Percentiles rank a stretch among this genome's conserved stretches.
phyloP scores from a whole-genome alignment of 2,888 invertebrate species.

The Hydrotaea cyrtoneurina region DNA sequence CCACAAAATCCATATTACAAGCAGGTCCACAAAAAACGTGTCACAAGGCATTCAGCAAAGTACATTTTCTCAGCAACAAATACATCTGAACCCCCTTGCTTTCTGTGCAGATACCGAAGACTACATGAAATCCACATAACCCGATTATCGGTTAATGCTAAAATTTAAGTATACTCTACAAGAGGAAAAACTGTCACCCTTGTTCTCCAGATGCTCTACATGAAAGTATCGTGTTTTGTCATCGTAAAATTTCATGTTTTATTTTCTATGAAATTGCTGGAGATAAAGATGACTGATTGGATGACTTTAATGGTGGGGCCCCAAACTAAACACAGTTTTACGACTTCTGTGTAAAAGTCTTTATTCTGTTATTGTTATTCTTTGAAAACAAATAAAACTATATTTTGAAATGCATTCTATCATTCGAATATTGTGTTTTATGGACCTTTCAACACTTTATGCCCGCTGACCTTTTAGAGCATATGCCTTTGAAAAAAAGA shows the following conservation, averaged over 20 bases:
- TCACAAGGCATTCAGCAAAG: no score
- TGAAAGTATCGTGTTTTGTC: neutral
- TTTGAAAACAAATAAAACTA: conserved; percentile 32
- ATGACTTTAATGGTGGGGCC: neutral
- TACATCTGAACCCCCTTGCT: no score
- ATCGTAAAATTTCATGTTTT: neutral
- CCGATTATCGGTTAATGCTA: no score
- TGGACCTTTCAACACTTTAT: neutral
- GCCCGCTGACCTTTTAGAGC: neutral
- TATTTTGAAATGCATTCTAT: conserved; percentile 2
- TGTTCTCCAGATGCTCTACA: neutral
- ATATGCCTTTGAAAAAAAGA: no score
- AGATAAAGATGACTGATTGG: neutral
- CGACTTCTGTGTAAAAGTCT: neutral
- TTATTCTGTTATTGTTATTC: conserved; percentile 7
- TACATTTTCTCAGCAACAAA: no score
- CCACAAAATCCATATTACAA: no score
- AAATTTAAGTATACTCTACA: no score
- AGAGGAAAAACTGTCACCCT: no score
- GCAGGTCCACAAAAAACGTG: no score
- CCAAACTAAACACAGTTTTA: neutral
- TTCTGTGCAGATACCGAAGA: no score
- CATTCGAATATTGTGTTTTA: neutral
- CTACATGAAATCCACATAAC: no score
- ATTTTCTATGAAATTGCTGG: conserved; percentile 1